Conservation (phyloP, 2,113 vertebrate species). For the Microtus ochrogaster region DNA sequence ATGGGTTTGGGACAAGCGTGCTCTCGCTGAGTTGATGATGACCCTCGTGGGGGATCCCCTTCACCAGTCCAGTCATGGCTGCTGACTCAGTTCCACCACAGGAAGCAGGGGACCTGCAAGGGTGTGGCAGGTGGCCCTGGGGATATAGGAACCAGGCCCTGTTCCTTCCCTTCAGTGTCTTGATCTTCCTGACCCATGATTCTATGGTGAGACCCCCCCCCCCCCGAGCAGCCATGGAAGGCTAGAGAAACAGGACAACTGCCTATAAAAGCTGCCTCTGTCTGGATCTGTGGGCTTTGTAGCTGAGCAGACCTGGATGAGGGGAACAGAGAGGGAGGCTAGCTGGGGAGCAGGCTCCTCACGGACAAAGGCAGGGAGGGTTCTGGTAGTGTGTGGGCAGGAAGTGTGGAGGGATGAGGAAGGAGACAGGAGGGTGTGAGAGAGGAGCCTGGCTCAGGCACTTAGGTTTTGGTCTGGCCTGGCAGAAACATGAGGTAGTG, state of each 20-base stretch:
- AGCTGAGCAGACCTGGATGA: background rate
- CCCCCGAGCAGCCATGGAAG: background rate
- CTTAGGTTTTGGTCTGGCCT: background rate
- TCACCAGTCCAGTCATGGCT: background rate
- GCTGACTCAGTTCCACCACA: background rate
- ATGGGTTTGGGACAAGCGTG: background rate
- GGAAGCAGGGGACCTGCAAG: too few relatives aligned
- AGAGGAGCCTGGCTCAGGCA: background rate
- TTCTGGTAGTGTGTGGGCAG: background rate
- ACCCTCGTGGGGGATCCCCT: background rate
- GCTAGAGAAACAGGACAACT: background rate
- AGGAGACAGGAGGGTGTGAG: conserved; percentile 42
- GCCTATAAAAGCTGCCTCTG: background rate
- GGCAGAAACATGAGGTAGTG: background rate
- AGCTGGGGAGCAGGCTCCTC: background rate
- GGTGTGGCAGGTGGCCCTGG: background rate
- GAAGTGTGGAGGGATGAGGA: conserved; percentile 66
- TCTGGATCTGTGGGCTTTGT: background rate
- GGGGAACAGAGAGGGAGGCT: too few relatives aligned
- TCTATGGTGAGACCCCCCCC: background rate
- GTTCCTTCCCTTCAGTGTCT: background rate
- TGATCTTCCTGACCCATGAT: background rate
- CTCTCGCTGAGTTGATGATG: background rate
- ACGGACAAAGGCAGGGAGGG: background rate
- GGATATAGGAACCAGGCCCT: background rate